Percentiles rank a stretch among this genome's conserved stretches.
Conservation (phyloP, 2,888 invertebrate species). For the Lypha dubia region DNA sequence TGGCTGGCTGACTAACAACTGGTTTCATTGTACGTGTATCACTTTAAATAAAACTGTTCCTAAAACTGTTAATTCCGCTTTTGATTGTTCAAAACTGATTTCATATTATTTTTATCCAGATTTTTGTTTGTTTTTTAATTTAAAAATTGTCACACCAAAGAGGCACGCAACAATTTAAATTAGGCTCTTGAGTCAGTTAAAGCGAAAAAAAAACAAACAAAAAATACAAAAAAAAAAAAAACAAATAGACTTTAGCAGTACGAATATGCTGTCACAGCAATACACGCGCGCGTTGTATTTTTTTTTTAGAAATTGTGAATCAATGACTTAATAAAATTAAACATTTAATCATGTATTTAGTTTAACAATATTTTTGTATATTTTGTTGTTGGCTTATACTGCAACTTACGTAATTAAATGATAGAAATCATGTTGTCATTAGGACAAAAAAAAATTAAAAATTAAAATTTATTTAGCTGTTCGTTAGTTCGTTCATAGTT, state of each 20-base stretch:
- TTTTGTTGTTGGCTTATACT: background rate
- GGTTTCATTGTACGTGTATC: conserved; percentile 5
- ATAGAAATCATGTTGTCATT: conserved; percentile 44
- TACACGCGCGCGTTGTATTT: too few relatives aligned
- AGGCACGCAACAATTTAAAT: conserved; percentile 58
- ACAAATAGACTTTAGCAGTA: background rate
- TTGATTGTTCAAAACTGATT: conserved; percentile 29
- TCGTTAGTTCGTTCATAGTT: conserved; percentile 26
- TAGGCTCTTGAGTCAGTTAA: conserved; percentile 7
- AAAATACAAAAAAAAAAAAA: too few relatives aligned
- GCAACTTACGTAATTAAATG: conserved; percentile 49
- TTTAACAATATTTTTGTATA: conserved; percentile 2
- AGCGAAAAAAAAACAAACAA: background rate
- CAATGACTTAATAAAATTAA: conserved; percentile 50
- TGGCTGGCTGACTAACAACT: background rate
- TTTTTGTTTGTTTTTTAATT: background rate
- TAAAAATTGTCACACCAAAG: conserved; percentile 54
- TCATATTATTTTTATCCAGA: background rate
- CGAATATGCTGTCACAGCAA: conserved; percentile 22
- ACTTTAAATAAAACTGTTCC: conserved; percentile 8
- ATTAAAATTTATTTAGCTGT: background rate
- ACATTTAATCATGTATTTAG: conserved; percentile 43
- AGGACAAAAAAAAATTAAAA: background rate
- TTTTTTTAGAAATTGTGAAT: conserved; percentile 27
- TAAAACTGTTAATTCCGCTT: conserved; percentile 11